phyloP scores from a whole-genome alignment of 2,113 vertebrate species.

The Melanocharis versteri region DNA sequence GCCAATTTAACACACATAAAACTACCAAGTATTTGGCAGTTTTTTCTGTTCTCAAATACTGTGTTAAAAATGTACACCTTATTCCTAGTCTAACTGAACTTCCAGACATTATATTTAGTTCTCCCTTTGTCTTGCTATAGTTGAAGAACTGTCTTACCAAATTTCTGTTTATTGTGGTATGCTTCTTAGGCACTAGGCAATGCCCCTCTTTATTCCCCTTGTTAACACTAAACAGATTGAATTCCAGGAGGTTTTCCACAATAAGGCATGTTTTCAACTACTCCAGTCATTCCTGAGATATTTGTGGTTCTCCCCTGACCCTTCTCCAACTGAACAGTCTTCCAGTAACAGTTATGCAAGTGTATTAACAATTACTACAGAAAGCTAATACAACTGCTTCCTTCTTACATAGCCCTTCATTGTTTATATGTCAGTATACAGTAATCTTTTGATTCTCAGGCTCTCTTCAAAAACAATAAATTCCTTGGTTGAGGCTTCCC shows the following conservation, averaged over 20 bases:
- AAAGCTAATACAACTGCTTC: background rate
- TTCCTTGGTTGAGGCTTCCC: background rate
- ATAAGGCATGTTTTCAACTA: slow-evolving; percentile 28
- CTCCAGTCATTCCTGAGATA: slow-evolving; percentile 21
- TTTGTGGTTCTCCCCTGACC: slow-evolving; percentile 8
- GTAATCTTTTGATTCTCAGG: background rate
- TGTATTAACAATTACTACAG: background rate
- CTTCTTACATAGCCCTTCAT: background rate
- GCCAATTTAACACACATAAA: background rate
- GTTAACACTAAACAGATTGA: background rate
- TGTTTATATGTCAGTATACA: background rate
- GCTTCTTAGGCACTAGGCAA: background rate
- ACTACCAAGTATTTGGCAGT: background rate
- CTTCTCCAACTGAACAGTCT: background rate
- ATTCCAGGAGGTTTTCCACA: slow-evolving; percentile 17
- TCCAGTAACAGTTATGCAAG: background rate
- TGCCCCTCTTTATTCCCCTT: background rate
- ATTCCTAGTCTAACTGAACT: background rate
- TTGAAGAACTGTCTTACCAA: background rate
- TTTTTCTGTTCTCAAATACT: background rate
- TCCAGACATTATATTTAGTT: background rate
- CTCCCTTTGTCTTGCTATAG: background rate
- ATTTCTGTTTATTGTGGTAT: background rate
- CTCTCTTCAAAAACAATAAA: background rate
- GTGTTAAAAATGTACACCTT: background rate